Evolutionary conservation across 1,140 invertebrate species (phyloP), one percentile per base, ranked within the genome.

Genomic region (Ceratitis capitata): DNA sequence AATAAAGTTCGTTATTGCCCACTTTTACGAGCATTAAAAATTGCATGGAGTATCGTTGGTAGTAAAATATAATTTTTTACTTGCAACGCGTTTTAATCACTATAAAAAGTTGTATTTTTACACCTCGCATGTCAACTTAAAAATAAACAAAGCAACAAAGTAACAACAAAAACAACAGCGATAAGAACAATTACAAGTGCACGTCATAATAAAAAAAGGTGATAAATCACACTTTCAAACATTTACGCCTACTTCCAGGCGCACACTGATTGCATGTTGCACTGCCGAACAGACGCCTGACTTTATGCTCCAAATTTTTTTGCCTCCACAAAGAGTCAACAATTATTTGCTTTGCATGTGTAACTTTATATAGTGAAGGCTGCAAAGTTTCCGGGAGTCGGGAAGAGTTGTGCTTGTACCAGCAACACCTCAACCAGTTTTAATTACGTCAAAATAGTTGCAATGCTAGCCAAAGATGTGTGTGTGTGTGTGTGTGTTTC

Each of bases 171-270:
- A 42, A 74, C 4, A 74, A 74, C 16, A 32, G 1, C 0, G 39
- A 26, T 19, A 42, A 19, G 2, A n/a, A n/a, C n/a, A n/a, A n/a
- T n/a, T n/a, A n/a, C n/a, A n/a, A n/a, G n/a, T n/a, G n/a, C 6
- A 61, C 56, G 29, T 26, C n/a, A 29, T 61, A n/a, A 9, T 26
- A n/a, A n/a, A 78, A 78, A 45, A 23, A 78, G 69, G 69, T 78
- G 69, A 78, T 78, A 47, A 78, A 78, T 78, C 69, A 78, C 69
- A 78, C 39, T 78, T 78, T 78, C 39, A 42, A 78, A 78, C 69
- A 78, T 78, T 78, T 45, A 78, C 69, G 69, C 69, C 69, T 78
- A 78, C 45, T 78, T 78, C 69, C 69, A 78, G 69, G n/a, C n/a
- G n/a, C n/a, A n/a, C 69, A 19, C 39, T 45, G 69, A 78, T 78